Percentiles rank a stretch among this genome's conserved stretches.
Conservation (phyloP, 1,140 invertebrate species). For the Palaemon carinicauda region DNA sequence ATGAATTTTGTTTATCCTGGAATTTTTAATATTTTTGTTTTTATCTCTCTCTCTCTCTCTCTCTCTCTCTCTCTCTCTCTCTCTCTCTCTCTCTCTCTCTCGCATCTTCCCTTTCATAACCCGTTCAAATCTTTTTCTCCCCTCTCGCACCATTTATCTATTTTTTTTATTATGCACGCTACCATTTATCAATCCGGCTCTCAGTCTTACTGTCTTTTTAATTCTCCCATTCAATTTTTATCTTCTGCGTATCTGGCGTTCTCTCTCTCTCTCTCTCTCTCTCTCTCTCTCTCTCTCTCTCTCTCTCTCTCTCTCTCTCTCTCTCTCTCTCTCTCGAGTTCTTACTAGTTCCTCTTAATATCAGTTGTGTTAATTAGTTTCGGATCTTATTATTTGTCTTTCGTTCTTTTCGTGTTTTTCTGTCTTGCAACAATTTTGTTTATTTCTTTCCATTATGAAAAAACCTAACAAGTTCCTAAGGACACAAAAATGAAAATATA, state of each 20-base stretch:
- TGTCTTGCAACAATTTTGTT: no score
- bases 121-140: neutral
- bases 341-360: no score
- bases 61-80: slow-evolving; percentile 26
- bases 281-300: neutral
- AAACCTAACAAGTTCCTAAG: no score
- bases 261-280: slow-evolving; percentile 18
- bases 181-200: neutral
- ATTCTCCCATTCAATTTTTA: neutral
- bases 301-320: slow-evolving; percentile 7
- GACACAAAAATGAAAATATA: no score
- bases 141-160: slow-evolving; percentile 26
- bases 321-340: neutral
- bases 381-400: no score
- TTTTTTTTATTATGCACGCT: neutral
- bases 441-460: no score
- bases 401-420: no score
- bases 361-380: no score
- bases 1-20: neutral
- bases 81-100: slow-evolving; percentile 28
- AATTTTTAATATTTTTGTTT: neutral
- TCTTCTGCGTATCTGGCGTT: neutral
- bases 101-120: slow-evolving; percentile 14
- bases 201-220: neutral
- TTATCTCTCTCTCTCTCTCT: slow-evolving; percentile 25